Evolutionary conservation across 2,888 invertebrate species (phyloP).

Genomic region (Odiellus spinosus): DNA sequence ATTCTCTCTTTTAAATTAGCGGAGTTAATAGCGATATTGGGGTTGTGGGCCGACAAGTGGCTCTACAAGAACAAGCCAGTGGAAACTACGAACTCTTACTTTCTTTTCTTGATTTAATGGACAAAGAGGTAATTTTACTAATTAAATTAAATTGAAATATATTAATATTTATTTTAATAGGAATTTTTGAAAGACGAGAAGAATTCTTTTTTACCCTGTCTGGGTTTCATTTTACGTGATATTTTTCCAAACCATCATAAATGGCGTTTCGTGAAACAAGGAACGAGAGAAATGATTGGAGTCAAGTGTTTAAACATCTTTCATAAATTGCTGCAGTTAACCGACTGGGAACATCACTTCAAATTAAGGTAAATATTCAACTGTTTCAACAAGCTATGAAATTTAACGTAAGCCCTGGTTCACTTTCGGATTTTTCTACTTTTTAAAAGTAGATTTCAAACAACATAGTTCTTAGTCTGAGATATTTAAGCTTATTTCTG

Average conservation of each 20-base stretch:
- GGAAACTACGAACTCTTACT: slow-evolving; percentile 17
- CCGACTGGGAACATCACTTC: neutral
- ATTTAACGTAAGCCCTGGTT: neutral
- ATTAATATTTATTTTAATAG: slow-evolving; percentile 7
- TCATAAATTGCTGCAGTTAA: slow-evolving; percentile 25
- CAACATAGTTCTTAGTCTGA: too few species aligned
- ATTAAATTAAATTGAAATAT: neutral
- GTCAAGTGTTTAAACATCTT: slow-evolving; percentile 27
- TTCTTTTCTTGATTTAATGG: slow-evolving; percentile 16
- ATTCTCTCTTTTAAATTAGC: slow-evolving; percentile 5
- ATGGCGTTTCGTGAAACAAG: slow-evolving; percentile 26
- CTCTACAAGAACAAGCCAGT: slow-evolving; percentile 17
- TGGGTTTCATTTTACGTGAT: slow-evolving; percentile 29
- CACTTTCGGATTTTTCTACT: too few species aligned
- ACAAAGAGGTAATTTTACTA: neutral
- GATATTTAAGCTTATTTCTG: too few species aligned
- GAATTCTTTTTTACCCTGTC: slow-evolving; percentile 18
- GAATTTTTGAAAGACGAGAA: slow-evolving; percentile 12
- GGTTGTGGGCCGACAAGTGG: slow-evolving; percentile 17
- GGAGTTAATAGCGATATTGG: slow-evolving; percentile 16
- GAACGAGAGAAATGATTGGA: slow-evolving; percentile 1
- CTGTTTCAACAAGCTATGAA: neutral
- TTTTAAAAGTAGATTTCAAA: too few species aligned
- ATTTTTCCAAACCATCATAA: slow-evolving; percentile 31
- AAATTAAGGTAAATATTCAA: neutral